phyloP scores from a whole-genome alignment of 1,140 invertebrate genomes.

The Cryptotermes secundus region DNA sequence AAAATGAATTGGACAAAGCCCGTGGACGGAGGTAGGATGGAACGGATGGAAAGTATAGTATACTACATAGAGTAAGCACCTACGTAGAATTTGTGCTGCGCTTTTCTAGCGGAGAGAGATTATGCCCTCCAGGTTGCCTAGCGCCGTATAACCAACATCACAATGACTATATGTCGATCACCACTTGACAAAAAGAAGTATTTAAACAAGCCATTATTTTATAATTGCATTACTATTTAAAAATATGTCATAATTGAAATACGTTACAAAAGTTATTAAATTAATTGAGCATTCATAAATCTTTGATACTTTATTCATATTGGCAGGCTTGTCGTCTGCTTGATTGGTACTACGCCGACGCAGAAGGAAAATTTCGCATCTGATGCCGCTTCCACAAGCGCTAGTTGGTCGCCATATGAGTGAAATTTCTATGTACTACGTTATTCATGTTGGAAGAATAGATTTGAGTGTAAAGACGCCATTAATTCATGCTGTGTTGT shows the following conservation, averaged over 20 bases:
- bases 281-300: too few species aligned
- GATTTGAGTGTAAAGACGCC: constrained; percentile 23
- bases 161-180: neutral
- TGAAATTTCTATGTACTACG: neutral
- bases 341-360: neutral
- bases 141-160: neutral
- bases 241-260: too few species aligned
- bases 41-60: neutral
- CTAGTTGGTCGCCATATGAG: neutral
- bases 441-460: neutral
- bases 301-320: neutral
- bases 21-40: neutral
- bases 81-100: neutral
- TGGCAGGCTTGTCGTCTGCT: neutral
- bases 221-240: too few species aligned
- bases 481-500: neutral
- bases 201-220: too few species aligned
- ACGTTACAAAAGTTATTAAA: too few species aligned
- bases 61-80: neutral
- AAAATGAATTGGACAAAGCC: constrained; percentile 28
- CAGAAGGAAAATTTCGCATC: neutral
- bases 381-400: neutral
- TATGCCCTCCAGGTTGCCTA: neutral
- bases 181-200: too few species aligned
- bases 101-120: neutral